Base-by-base conservation (phyloP, 2,888 invertebrate genomes). In the Acanthosoma haemorrhoidale region DNA sequence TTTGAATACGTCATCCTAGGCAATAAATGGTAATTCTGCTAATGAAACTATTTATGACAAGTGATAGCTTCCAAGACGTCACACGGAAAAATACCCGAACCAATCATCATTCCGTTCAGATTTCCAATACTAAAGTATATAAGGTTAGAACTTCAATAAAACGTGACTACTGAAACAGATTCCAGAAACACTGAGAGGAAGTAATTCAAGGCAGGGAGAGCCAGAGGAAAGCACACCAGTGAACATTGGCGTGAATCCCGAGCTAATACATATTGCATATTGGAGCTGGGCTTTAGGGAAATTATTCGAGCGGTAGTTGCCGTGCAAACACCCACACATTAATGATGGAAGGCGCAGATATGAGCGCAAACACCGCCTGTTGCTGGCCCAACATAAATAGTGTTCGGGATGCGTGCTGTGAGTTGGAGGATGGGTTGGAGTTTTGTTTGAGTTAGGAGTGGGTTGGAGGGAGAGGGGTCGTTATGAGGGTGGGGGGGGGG, bases 241-340 rank as follows among this genome's bases (percentile, higher is more conserved):
- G n/a, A n/a, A n/a, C n/a, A n/a, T n/a, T n/a, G n/a, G 43, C 43
- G 21, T 21, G 43, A 21, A 43, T 21, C 18, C 25, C 21, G 21
- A 43, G 25, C 43, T 43, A 43, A 43, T 43, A 43, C 43, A 43
- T 43, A 43, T 43, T 43, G 43, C 43, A 43, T 43, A 43, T 43
- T 43, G 43, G 43, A 21, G 18, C 43, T 43, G 21, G 25, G 43
- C 21, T 43, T 43, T 18, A 11, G 43, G 43, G 43, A 43, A 43
- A 43, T 43, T 43, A 43, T 43, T 43, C 43, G 18, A 43, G 43
- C n/a, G n/a, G n/a, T n/a, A n/a, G n/a, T 21, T 21, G 43, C 43
- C 43, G 43, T 43, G 43, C 43, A 43, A 43, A 43, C 43, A 43
- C 43, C 43, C 43, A 43, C 43, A 43, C 43, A 43, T 43, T 21